Evolutionary conservation across 2,797 vertebrate genomes (phyloP).

Genomic region (Cercopithecus diana): DNA sequence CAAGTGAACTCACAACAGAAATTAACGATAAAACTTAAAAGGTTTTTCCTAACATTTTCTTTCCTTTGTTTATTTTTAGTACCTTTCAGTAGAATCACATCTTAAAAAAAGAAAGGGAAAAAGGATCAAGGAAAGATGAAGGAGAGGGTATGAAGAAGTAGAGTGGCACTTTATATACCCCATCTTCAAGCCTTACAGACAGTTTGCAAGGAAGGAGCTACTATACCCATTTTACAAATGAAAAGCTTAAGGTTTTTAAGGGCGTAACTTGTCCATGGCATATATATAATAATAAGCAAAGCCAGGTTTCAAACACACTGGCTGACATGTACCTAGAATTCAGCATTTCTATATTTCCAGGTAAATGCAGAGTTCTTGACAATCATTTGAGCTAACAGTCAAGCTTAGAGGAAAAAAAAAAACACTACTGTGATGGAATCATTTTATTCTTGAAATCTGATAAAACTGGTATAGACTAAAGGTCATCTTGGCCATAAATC

Average conservation of each 20-base stretch:
- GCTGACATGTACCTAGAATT: not conserved
- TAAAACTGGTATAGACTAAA: not conserved
- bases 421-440: not conserved
- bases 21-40: not conserved
- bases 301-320: not conserved
- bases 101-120: not conserved
- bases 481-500: not conserved
- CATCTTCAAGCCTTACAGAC: not conserved
- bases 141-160: not conserved
- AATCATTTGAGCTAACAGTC: not conserved
- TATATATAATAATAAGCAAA: not conserved
- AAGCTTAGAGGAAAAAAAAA: not conserved
- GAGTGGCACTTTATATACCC: not conserved
- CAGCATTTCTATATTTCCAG: not conserved
- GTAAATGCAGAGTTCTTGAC: not conserved
- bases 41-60: not conserved
- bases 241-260: not conserved
- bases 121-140: not conserved
- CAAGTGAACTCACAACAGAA: not conserved
- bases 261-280: not conserved
- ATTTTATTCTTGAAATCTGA: conserved; percentile 27
- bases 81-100: not conserved
- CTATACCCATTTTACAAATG: not conserved
- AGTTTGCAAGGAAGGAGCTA: not conserved
- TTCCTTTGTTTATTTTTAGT: not conserved